Conservation (phyloP, 1,140 invertebrate species). For the Drosophila insularis region DNA sequence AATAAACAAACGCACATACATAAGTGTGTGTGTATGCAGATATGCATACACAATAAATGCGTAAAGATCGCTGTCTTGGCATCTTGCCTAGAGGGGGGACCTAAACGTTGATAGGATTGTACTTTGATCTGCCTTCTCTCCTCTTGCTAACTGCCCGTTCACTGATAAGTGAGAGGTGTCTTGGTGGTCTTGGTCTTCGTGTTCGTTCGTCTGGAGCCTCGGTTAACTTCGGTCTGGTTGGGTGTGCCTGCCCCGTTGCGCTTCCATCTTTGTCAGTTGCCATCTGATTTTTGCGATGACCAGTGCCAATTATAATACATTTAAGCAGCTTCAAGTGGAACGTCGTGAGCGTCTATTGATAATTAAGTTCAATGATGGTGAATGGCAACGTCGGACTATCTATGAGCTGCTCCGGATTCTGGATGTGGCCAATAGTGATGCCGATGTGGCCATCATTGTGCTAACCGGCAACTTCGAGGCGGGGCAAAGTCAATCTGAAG, state of each 20-base stretch:
- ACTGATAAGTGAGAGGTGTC: neutral
- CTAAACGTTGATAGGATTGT: neutral
- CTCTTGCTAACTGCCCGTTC: neutral
- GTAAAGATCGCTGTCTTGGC: conserved; percentile 4
- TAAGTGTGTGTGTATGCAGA: neutral
- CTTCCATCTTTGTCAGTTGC: conserved; percentile 1
- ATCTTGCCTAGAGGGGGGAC: conserved; percentile 1
- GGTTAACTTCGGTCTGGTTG: conserved; percentile 1
- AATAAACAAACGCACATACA: neutral
- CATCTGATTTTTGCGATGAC: neutral
- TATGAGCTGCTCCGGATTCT: conserved; percentile 63
- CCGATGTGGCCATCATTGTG: conserved; percentile 48
- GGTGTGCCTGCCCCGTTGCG: neutral
- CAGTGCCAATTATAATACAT: conserved; percentile 36
- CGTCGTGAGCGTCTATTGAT: conserved; percentile 64
- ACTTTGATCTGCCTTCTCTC: neutral
- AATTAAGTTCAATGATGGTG: conserved; percentile 89
- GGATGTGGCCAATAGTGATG: conserved; percentile 48
- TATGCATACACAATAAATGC: neutral
- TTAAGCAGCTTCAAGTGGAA: conserved; percentile 54
- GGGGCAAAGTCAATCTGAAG: conserved; percentile 91
- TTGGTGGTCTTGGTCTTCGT: neutral
- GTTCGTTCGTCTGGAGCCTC: neutral
- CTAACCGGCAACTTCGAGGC: conserved; percentile 87
- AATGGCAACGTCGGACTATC: conserved; percentile 83